These are phyloP conservation scores for Linnaemya vulpina DNA, from an alignment of 2,888 invertebrate species.

Conservation along the genomic window DNA sequence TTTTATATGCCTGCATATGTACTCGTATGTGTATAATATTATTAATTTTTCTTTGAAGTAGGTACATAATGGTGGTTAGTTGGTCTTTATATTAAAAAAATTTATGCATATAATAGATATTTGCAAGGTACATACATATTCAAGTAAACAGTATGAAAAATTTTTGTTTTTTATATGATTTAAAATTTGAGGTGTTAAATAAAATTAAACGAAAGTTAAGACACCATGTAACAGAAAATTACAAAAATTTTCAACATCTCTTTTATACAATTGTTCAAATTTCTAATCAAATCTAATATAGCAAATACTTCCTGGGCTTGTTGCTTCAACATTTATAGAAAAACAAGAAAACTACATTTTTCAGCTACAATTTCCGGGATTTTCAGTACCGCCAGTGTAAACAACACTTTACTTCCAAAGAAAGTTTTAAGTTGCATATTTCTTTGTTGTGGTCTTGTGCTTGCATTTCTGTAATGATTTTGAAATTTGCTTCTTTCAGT, in stretches of 20 bases:
- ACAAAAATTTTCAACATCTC: slow-evolving; percentile 4
- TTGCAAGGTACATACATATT: background rate
- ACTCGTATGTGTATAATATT: background rate
- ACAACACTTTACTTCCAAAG: slow-evolving; percentile 17
- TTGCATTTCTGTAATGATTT: slow-evolving; percentile 20
- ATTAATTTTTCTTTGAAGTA: slow-evolving; percentile 39
- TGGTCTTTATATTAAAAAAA: slow-evolving; percentile 8
- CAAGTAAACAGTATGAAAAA: background rate
- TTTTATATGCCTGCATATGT: background rate
- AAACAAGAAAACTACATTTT: slow-evolving; percentile 30
- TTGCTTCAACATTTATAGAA: slow-evolving; percentile 6
- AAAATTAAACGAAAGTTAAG: slow-evolving; percentile 47
- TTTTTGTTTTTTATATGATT: slow-evolving; percentile 54
- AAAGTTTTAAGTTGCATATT: slow-evolving; percentile 44
- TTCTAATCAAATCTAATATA: slow-evolving; percentile 46
- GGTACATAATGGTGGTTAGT: slow-evolving; percentile 21
- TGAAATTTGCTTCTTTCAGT: slow-evolving; percentile 12
- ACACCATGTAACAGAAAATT: slow-evolving; percentile 35
- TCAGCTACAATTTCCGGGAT: slow-evolving; percentile 42
- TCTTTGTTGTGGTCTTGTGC: background rate
- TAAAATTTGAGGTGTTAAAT: slow-evolving; percentile 37
- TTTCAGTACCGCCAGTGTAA: slow-evolving; percentile 22
- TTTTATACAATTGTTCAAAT: slow-evolving; percentile 38
- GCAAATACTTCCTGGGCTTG: slow-evolving; percentile 39
- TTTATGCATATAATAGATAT: background rate